Percentiles rank a stretch among this genome's conserved stretches.
phyloP scores from a whole-genome alignment of 2,797 vertebrate species.

The Menidia menidia region DNA sequence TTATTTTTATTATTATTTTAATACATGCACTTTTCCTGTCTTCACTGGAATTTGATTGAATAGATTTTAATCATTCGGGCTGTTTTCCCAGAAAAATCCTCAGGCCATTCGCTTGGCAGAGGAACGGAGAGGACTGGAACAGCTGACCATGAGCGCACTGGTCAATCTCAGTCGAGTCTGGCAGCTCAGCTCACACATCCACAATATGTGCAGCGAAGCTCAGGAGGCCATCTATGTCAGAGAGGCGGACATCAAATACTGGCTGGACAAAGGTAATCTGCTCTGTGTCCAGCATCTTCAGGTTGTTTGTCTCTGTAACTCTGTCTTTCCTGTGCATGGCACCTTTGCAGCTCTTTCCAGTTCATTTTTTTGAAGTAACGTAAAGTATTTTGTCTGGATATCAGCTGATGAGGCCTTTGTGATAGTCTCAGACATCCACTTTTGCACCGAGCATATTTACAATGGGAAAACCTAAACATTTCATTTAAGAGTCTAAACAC shows the following conservation, averaged over 20 bases:
- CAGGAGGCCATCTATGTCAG: constrained; percentile 90
- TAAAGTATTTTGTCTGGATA: constrained; percentile 6
- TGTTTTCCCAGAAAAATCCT: constrained; percentile 90
- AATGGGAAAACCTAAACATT: not conserved
- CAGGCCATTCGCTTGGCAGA: constrained; percentile 90
- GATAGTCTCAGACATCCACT: constrained; percentile 12
- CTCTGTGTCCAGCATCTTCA: not conserved
- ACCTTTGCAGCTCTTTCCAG: constrained; percentile 6
- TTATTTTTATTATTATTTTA: not conserved
- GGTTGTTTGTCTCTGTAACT: constrained; percentile 25
- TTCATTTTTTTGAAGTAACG: constrained; percentile 14
- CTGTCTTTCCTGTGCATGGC: constrained; percentile 22
- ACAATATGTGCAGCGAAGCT: constrained; percentile 93
- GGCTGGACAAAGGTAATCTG: constrained; percentile 90
- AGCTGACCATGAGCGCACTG: constrained; percentile 88
- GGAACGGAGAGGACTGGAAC: constrained; percentile 88
- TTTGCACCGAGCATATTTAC: not conserved
- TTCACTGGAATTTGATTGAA: not conserved
- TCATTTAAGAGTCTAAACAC: not conserved
- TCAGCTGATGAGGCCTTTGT: not conserved
- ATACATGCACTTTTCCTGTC: not conserved
- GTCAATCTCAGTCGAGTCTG: constrained; percentile 91
- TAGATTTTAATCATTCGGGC: not conserved
- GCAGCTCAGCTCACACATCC: constrained; percentile 92
- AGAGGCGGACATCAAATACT: constrained; percentile 90